phyloP scores from a whole-genome alignment of 1,140 invertebrate genomes.

The Aplysia californica region DNA sequence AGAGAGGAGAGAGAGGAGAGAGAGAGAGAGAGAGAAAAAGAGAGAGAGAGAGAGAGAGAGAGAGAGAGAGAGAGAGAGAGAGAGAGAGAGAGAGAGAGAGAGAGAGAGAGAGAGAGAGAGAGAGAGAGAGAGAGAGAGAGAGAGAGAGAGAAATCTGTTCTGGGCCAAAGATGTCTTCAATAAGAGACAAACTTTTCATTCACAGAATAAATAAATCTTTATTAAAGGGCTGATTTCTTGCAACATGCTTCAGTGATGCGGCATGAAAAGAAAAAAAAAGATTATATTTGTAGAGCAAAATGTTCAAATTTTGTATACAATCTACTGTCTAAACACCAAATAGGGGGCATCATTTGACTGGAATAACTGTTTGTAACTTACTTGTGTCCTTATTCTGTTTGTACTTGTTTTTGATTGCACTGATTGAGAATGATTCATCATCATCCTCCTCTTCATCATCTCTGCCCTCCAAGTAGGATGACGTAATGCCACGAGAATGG shows the following conservation, averaged over 20 bases:
- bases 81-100: neutral
- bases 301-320: too few relatives aligned
- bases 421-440: slow-evolving; percentile 89
- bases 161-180: too few relatives aligned
- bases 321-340: too few relatives aligned
- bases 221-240: neutral
- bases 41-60: neutral
- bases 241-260: neutral
- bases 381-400: slow-evolving; percentile 72
- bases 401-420: slow-evolving; percentile 95
- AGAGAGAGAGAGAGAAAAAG: neutral
- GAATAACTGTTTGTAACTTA: too few relatives aligned
- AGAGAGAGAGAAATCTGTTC: neutral
- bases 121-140: neutral
- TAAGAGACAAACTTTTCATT: too few relatives aligned
- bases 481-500: slow-evolving; percentile 72
- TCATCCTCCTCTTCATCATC: slow-evolving; percentile 76
- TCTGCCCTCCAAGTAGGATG: slow-evolving; percentile 73
- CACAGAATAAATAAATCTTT: neutral
- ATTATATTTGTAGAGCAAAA: too few relatives aligned
- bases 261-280: neutral
- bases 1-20: neutral
- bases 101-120: neutral
- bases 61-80: neutral
- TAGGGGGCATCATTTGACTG: too few relatives aligned